phyloP scores from a whole-genome alignment of 2,888 invertebrate species.

The Chelonus formosanus region DNA sequence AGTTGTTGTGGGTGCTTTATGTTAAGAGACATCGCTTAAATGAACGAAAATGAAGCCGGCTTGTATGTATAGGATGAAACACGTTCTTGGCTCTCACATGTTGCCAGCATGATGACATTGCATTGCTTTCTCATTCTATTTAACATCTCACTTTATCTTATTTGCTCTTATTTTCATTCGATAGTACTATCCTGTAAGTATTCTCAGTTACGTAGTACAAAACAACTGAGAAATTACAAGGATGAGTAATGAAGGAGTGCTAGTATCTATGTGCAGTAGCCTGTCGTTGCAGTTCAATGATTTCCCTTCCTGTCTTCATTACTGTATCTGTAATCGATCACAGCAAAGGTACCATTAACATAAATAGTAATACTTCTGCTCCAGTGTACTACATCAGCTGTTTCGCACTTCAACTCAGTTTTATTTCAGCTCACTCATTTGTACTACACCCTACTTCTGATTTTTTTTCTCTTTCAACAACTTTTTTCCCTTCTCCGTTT shows the following conservation, averaged over 20 bases:
- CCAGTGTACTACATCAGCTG: no score
- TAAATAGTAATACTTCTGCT: no score
- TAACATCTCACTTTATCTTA: slow-evolving; percentile 19
- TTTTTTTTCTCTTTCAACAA: no score
- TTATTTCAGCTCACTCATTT: no score
- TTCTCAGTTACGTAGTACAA: slow-evolving; percentile 12
- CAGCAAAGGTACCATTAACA: background rate
- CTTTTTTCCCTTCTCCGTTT: no score
- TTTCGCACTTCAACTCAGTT: no score
- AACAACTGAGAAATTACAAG: slow-evolving; percentile 12
- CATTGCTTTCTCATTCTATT: slow-evolving; percentile 14
- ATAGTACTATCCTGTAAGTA: slow-evolving; percentile 32
- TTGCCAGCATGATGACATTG: slow-evolving; percentile 36
- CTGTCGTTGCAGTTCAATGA: slow-evolving; percentile 19
- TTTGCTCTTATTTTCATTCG: slow-evolving; percentile 15
- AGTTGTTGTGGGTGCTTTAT: background rate
- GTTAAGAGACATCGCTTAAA: background rate
- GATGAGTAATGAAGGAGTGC: slow-evolving; percentile 18
- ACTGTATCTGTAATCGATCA: slow-evolving; percentile 8
- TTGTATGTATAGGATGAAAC: background rate
- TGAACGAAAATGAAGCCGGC: slow-evolving; percentile 12
- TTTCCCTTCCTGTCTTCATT: slow-evolving; percentile 17
- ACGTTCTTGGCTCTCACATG: slow-evolving; percentile 33
- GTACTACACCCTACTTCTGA: no score
- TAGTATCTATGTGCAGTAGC: slow-evolving; percentile 2